Evolutionary conservation across 2,888 invertebrate genomes (phyloP), one percentile per base, ranked within the genome.

Genomic region (Drosophila macrospina): DNA sequence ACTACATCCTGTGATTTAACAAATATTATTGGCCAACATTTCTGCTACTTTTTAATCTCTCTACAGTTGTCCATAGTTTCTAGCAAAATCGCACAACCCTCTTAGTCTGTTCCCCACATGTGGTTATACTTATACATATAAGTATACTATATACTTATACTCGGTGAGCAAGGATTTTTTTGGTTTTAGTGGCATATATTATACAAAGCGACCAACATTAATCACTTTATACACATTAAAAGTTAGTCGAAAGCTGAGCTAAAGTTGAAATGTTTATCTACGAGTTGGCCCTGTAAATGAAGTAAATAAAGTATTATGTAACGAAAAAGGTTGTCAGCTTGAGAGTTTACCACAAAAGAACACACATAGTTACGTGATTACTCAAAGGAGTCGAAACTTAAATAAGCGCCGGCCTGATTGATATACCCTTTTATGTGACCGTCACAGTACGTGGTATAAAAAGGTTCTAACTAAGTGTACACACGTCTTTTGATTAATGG

Each of bases 401-500:
- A 41, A 16, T 8, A 42, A 13, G 42, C 32, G 41, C 42, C 13
- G 1, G 1, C 11, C 20, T 8, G 20, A 28, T 13, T 8, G 30
- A 42, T 42, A 37, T 47, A 44, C 60, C 57, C 61, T 37, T 13
- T 5, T 24, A 1, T 8, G 1, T 6, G n/a, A 1, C 13, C 20
- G 4, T 2, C 15, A 7, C 6, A n/a, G 8, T 42, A n/a, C 32
- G 32, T 13, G 36, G 26, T 60, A 48, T 55, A 41, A 55, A 73
- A 74, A 50, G 69, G 50, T 52, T 69, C 39, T 13, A n/a, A 36
- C 44, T 52, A 77, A 39, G 37, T 63, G 34, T 55, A 47, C 57
- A 55, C 50, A 66, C 74, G 50, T 59, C 39, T 45, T 56, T 63
- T 75, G 80, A 79, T 64, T 80, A 69, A 78, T 80, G 69, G 61